phyloP scores from a whole-genome alignment of 2,888 invertebrate species.

The Himalopsyche kuldschensis region DNA sequence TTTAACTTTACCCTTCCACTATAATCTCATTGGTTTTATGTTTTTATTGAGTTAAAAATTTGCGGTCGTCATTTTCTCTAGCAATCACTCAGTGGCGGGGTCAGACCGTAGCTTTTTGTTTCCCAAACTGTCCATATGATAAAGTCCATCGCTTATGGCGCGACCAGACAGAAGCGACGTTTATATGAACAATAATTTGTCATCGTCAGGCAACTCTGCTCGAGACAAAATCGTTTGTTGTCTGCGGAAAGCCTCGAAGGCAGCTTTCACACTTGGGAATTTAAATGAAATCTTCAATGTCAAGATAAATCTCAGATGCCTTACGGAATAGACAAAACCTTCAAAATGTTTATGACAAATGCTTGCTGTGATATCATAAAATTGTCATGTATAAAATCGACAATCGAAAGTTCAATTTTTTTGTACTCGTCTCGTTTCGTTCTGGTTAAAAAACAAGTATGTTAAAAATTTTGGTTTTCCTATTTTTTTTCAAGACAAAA shows the following conservation, averaged over 20 bases:
- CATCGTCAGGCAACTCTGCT: not conserved
- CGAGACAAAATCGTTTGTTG: constrained; percentile 1
- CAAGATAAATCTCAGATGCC: not conserved
- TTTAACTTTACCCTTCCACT: no score
- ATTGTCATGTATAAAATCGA: no score
- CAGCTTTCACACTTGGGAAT: not conserved
- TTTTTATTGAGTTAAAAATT: not conserved
- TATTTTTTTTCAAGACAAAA: no score
- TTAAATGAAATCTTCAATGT: not conserved
- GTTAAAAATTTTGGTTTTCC: no score
- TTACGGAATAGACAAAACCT: not conserved
- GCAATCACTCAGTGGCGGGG: not conserved
- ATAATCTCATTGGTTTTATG: not conserved
- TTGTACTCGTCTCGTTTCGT: no score
- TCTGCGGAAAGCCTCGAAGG: not conserved
- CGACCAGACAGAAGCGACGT: not conserved
- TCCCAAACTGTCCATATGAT: not conserved
- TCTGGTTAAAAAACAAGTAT: no score
- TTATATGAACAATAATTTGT: not conserved
- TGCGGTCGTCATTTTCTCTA: not conserved
- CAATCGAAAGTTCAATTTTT: no score
- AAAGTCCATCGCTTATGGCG: not conserved
- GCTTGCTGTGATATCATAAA: not conserved
- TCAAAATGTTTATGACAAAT: not conserved
- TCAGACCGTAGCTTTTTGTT: not conserved